A percentile compares a stretch with the other conserved stretches of the same genome.
phyloP scores from a whole-genome alignment of 2,888 invertebrate genomes.

The Troides aeacus region DNA sequence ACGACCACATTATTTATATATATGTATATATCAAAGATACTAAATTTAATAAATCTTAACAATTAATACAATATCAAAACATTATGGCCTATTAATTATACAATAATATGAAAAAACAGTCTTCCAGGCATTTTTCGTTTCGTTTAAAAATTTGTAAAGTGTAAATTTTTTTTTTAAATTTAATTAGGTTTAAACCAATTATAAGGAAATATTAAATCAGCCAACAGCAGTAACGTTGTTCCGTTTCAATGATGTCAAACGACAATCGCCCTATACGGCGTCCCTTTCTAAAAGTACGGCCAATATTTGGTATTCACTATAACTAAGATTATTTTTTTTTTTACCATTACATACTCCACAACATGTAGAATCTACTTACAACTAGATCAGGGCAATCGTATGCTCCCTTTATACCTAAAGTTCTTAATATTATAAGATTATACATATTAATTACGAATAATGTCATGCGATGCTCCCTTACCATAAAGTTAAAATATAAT shows the following conservation, averaged over 20 bases:
- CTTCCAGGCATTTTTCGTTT: constrained; percentile 72
- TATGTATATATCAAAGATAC: constrained; percentile 34
- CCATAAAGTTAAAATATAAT: constrained; percentile 1
- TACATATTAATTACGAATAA: constrained; percentile 35
- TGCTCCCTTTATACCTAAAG: neutral
- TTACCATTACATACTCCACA: constrained; percentile 6
- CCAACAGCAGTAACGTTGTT: constrained; percentile 44
- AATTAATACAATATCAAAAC: constrained; percentile 73
- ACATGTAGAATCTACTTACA: constrained; percentile 4
- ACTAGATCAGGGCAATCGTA: neutral
- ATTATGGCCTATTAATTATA: constrained; percentile 74
- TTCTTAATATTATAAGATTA: constrained; percentile 9
- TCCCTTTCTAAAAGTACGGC: constrained; percentile 49
- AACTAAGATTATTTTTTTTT: constrained; percentile 31
- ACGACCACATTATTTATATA: constrained; percentile 22
- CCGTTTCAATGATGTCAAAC: constrained; percentile 35
- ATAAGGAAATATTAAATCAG: constrained; percentile 68
- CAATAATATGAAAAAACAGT: constrained; percentile 75
- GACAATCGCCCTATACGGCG: constrained; percentile 40
- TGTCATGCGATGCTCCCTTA: constrained; percentile 30
- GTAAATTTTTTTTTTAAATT: constrained; percentile 51
- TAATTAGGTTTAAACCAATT: constrained; percentile 53
- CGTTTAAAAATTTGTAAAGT: constrained; percentile 77
- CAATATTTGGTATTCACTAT: constrained; percentile 61
- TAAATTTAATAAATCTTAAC: constrained; percentile 62